Base-by-base conservation (phyloP, 2,113 vertebrate species). In the Pleuronectes platessa region DNA sequence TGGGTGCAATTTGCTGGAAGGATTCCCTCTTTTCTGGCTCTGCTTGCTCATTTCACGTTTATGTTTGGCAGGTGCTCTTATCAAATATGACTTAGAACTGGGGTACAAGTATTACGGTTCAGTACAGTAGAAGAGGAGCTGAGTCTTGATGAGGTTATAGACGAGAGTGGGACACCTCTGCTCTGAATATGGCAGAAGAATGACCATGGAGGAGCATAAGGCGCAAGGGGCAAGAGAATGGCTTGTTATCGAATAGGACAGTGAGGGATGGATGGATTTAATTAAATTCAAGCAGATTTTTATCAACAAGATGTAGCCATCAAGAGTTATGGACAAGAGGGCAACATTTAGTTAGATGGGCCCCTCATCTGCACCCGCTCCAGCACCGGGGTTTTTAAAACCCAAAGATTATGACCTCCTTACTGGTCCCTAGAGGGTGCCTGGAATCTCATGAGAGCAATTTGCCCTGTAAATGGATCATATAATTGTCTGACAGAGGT, bases 401-500 rank as follows among this genome's bases (percentile, higher is more conserved):
- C 23, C 31, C 15, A 23, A 47, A 53, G 21, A 18, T 62, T 14
- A 27, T 17, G 59, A 23, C 51, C n/a, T 66, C n/a, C 24, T 40
- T 18, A 11, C 15, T 3, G n/a, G n/a, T 35, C 24, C 35, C 63
- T n/a, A 31, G 26, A 26, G 58, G 62, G 37, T 26, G 51, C 40
- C 35, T 27, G 2, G 11, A 61, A 45, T 24, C 55, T 4, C 14
- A 24, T 18, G 3, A 53, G 12, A 49, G 17, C 12, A 70, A 49
- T 62, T 66, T 26, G 21, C 58, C 2, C n/a, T 51, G 24, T 61
- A 62, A 70, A 64, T 21, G 31, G 62, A 27, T 79, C 10, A 56
- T 71, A 65, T 74, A 59, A 65, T 35, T 27, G 42, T 55, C 1
- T 31, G 47, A 71, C 45, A 64, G 8, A 23, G 24, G 40, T 65